These are phyloP conservation scores for Hypomecis punctinalis DNA, from an alignment of 2,888 invertebrate genomes.

Conservation along the genomic window DNA sequence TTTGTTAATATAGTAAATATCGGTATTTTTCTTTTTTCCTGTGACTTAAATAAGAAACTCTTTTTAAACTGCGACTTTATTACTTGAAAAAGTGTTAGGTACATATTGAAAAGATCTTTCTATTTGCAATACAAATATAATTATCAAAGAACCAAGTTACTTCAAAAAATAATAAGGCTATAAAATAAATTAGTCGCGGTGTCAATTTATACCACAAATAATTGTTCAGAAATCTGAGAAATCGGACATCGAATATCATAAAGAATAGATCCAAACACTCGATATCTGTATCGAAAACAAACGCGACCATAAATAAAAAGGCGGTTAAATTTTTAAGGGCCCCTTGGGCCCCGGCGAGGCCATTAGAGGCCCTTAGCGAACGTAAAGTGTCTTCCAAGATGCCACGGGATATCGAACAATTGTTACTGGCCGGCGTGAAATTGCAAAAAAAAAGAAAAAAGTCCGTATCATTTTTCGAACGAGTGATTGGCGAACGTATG, in stretches of 20 bases:
- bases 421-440: constrained; percentile 72
- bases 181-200: background rate
- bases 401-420: constrained; percentile 72
- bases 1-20: too few species aligned
- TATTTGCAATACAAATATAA: too few species aligned
- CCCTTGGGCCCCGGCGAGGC: constrained; percentile 59
- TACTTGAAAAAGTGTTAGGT: too few species aligned
- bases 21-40: too few species aligned
- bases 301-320: constrained; percentile 78
- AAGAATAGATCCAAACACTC: constrained; percentile 41
- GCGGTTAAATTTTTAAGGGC: constrained; percentile 81
- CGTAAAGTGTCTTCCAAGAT: constrained; percentile 62
- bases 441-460: constrained; percentile 59
- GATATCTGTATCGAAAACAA: constrained; percentile 46
- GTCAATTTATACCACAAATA: background rate
- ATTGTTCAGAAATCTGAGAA: constrained; percentile 16
- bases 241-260: constrained; percentile 40
- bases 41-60: too few species aligned
- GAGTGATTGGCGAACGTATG: constrained; percentile 33
- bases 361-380: constrained; percentile 80
- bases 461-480: constrained; percentile 49
- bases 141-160: too few species aligned
- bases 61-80: too few species aligned
- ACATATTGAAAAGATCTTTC: too few species aligned
- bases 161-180: background rate